These are phyloP conservation scores for Sinodicranocentrus sp. DNA, from an alignment of 2,888 invertebrate genomes.

Conservation along the genomic window DNA sequence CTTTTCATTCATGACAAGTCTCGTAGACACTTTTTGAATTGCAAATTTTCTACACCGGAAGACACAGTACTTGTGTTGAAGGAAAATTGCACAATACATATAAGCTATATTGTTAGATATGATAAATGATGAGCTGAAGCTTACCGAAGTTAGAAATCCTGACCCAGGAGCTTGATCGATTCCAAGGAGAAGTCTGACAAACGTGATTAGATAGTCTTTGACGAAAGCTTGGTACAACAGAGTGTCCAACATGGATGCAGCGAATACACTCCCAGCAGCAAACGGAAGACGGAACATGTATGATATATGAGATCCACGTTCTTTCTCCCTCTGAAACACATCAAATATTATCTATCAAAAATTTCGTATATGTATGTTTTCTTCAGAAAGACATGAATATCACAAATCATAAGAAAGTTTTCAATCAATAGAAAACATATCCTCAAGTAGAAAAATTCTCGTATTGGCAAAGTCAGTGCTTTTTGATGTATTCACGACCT, in stretches of 20 bases:
- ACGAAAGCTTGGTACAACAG: conserved; percentile 89
- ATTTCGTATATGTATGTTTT: not conserved
- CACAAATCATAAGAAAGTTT: not conserved
- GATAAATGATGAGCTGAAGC: conserved; percentile 78
- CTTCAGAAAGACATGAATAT: conserved; percentile 19
- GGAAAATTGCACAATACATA: no score
- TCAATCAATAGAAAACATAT: conserved; percentile 4
- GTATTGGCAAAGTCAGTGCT: no score
- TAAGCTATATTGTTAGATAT: no score
- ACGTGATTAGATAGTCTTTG: conserved; percentile 98
- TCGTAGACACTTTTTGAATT: no score
- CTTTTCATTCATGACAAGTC: no score
- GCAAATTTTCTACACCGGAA: no score
- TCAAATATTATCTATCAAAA: not conserved
- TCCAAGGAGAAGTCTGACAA: conserved; percentile 94
- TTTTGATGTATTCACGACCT: no score
- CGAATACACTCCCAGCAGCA: conserved; percentile 98
- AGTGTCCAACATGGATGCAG: conserved; percentile 98
- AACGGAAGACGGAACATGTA: conserved; percentile 99
- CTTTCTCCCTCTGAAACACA: conserved; percentile 92
- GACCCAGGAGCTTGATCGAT: conserved; percentile 99
- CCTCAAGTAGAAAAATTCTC: not conserved
- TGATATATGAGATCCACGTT: conserved; percentile 97
- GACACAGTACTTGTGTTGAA: no score
- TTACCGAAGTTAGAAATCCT: conserved; percentile 97